Evolutionary conservation across 2,888 invertebrate genomes (phyloP).

Genomic region (Drosophila setosimentum): DNA sequence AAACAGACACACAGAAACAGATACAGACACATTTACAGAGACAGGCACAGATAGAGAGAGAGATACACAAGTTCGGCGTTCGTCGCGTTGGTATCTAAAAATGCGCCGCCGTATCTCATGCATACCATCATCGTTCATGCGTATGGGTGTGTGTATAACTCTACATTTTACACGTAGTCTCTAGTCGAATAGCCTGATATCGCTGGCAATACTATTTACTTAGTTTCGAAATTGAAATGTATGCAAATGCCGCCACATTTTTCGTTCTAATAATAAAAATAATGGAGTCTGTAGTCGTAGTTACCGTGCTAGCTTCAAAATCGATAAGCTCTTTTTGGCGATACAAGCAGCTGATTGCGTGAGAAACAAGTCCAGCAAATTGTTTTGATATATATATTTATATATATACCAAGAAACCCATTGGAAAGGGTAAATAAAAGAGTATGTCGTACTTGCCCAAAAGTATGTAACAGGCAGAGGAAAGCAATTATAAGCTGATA

Average conservation of each 20-base stretch:
- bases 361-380: constrained; percentile 31
- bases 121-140: constrained; percentile 55
- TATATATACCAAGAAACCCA: background rate
- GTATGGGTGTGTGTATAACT: constrained; percentile 44
- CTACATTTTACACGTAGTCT: constrained; percentile 30
- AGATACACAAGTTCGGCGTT: constrained; percentile 18
- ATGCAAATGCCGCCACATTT: constrained; percentile 45
- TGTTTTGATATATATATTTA: background rate
- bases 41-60: constrained; percentile 28
- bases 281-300: constrained; percentile 1
- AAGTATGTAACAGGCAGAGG: background rate
- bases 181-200: constrained; percentile 21
- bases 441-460: background rate
- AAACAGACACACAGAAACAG: background rate
- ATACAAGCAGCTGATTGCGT: constrained; percentile 63
- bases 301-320: constrained; percentile 49
- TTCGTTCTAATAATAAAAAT: constrained; percentile 23
- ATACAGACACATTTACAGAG: constrained; percentile 17
- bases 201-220: constrained; percentile 24
- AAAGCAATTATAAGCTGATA: background rate
- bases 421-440: background rate
- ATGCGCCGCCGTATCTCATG: constrained; percentile 58
- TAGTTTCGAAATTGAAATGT: constrained; percentile 45
- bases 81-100: constrained; percentile 42
- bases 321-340: constrained; percentile 58